Percentiles rank a stretch among this genome's conserved stretches.
Evolutionary conservation across 2,113 vertebrate genomes (phyloP).

Genomic region (Trichomycterus rosablanca): DNA sequence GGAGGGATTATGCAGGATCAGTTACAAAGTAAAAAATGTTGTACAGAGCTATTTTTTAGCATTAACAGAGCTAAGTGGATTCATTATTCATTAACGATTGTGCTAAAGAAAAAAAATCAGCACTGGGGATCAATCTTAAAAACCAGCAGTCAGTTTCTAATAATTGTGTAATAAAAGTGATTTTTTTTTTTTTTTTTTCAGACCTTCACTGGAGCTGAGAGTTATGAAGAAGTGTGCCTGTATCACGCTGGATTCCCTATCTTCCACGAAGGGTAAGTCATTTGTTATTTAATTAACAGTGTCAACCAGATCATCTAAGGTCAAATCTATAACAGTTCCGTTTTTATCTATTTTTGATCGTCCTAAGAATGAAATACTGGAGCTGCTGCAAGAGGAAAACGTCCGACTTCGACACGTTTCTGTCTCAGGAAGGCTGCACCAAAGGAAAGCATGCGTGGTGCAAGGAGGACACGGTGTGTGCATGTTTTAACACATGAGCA

Average conservation of each 20-base stretch:
- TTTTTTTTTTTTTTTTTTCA: slow-evolving; percentile 45
- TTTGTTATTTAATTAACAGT: no score
- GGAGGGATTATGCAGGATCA: no score
- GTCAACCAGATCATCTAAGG: no score
- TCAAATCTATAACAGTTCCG: no score
- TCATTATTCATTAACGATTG: no score
- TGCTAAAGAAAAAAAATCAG: no score
- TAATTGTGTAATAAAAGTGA: no score
- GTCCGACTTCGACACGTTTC: slow-evolving; percentile 89
- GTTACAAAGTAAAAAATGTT: no score
- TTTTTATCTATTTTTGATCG: slow-evolving; percentile 2
- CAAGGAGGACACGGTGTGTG: slow-evolving; percentile 79
- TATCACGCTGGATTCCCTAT: slow-evolving; percentile 90
- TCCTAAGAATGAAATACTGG: slow-evolving; percentile 94
- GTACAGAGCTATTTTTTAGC: no score
- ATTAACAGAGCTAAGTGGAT: no score
- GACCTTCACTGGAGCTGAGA: slow-evolving; percentile 78
- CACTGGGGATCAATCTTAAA: no score
- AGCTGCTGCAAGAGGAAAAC: slow-evolving; percentile 96
- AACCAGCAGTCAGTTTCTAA: no score
- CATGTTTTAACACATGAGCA: not conserved
- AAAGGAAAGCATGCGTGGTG: slow-evolving; percentile 84
- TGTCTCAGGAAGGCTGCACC: slow-evolving; percentile 88
- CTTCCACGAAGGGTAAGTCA: slow-evolving; percentile 90
- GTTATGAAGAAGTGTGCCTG: slow-evolving; percentile 75